A percentile compares a stretch with the other conserved stretches of the same genome.
Evolutionary conservation across 2,888 invertebrate genomes (phyloP).

Genomic region (Volucella zonaria): DNA sequence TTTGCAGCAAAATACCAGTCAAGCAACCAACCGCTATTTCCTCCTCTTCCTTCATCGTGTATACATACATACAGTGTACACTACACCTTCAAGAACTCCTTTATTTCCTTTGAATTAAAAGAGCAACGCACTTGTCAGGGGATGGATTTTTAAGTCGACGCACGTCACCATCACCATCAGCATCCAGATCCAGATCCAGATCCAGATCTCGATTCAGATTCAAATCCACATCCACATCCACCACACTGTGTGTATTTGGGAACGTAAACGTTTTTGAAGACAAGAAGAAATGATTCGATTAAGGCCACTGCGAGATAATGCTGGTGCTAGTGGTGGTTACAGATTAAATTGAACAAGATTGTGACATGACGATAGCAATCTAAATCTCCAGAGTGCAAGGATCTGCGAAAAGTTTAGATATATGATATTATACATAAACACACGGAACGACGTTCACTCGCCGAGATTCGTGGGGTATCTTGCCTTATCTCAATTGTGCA

Average conservation of each 20-base stretch:
- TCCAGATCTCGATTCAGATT: background rate
- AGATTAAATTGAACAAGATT: constrained; percentile 80
- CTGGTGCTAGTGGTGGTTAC: constrained; percentile 71
- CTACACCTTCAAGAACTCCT: constrained; percentile 38
- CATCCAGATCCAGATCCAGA: constrained; percentile 15
- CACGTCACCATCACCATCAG: constrained; percentile 31
- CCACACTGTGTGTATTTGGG: constrained; percentile 35
- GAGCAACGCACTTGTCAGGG: constrained; percentile 72
- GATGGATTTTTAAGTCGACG: constrained; percentile 52
- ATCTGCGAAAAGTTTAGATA: constrained; percentile 49
- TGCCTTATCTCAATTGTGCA: constrained; percentile 82
- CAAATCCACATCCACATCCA: constrained; percentile 2
- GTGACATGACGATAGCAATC: constrained; percentile 77
- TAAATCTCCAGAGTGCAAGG: constrained; percentile 61
- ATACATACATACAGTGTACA: too few relatives aligned
- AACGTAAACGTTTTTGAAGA: constrained; percentile 55
- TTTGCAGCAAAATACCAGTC: constrained; percentile 54
- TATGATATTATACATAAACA: constrained; percentile 25
- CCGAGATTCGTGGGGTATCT: constrained; percentile 80
- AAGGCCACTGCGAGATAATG: constrained; percentile 44
- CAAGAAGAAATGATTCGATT: constrained; percentile 68
- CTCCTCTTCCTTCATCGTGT: background rate
- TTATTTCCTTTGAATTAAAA: constrained; percentile 64
- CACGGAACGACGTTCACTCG: constrained; percentile 73
- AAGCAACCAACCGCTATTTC: constrained; percentile 30